phyloP scores from a whole-genome alignment of 1,140 invertebrate genomes.

The Delia radicum region DNA sequence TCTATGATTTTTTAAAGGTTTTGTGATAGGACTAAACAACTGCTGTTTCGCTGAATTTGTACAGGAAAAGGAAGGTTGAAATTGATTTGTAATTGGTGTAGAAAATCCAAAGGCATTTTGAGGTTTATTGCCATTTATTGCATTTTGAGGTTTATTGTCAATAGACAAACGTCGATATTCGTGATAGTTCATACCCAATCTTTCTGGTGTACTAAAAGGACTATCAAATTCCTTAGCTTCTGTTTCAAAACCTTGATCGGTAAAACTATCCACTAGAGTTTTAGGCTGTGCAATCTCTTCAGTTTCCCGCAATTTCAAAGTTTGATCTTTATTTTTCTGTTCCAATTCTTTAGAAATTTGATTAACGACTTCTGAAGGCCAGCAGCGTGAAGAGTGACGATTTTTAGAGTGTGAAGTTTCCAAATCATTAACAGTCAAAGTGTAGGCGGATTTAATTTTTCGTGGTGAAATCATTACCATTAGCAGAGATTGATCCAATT shows the following conservation, averaged over 20 bases:
- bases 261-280: conserved; percentile 45
- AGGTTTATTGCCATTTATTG: background rate
- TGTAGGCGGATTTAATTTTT: conserved; percentile 49
- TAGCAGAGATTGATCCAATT: conserved; percentile 32
- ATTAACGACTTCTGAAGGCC: background rate
- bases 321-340: too few relatives aligned
- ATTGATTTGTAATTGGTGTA: conserved; percentile 9
- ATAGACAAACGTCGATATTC: too few relatives aligned
- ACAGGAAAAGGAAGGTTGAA: conserved; percentile 17
- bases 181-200: too few relatives aligned
- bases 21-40: conserved; percentile 29
- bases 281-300: too few relatives aligned
- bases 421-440: conserved; percentile 34
- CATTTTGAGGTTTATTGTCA: background rate
- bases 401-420: background rate
- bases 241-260: conserved; percentile 50
- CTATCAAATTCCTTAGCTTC: conserved; percentile 43
- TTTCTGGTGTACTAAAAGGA: background rate
- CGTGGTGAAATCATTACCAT: conserved; percentile 41
- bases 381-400: background rate
- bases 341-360: too few relatives aligned
- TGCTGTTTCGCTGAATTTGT: conserved; percentile 27
- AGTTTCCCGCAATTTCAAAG: too few relatives aligned
- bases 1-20: conserved; percentile 24
- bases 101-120: conserved; percentile 20